A percentile compares a stretch with the other conserved stretches of the same genome.
Evolutionary conservation across 1,140 invertebrate genomes (phyloP).

Genomic region (Trissolcus basalis): DNA sequence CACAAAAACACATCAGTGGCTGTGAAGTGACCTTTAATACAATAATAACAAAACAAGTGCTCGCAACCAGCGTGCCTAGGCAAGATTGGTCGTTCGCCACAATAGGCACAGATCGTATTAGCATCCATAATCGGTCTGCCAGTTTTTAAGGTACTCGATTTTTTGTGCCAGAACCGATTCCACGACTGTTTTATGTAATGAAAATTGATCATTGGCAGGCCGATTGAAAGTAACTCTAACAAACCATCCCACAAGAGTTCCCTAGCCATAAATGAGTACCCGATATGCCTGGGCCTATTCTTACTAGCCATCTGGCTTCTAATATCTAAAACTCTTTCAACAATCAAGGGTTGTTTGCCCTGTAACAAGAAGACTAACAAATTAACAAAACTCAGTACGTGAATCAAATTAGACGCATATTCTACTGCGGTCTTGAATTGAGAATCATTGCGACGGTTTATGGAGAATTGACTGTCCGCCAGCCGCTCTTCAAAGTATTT

Average conservation of each 20-base stretch:
- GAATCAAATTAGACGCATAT: conserved; percentile 52
- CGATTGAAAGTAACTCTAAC: conserved; percentile 69
- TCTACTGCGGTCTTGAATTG: conserved; percentile 58
- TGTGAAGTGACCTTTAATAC: conserved; percentile 69
- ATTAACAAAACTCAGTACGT: conserved; percentile 68
- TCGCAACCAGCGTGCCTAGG: conserved; percentile 70
- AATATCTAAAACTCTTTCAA: conserved; percentile 67
- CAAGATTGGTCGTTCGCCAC: conserved; percentile 67
- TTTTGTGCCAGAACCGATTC: conserved; percentile 53
- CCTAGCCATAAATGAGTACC: conserved; percentile 74
- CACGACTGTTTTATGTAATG: conserved; percentile 63
- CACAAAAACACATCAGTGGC: conserved; percentile 65
- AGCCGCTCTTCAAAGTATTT: conserved; percentile 66
- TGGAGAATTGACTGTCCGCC: conserved; percentile 34
- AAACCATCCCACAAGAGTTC: conserved; percentile 74
- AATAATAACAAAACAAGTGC: conserved; percentile 74
- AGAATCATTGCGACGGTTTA: conserved; percentile 12
- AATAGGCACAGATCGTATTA: conserved; percentile 66
- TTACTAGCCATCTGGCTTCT: conserved; percentile 59
- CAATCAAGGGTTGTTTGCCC: conserved; percentile 65
- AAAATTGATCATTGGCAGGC: conserved; percentile 71
- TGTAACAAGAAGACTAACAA: conserved; percentile 67
- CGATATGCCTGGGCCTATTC: conserved; percentile 68
- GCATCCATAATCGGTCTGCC: conserved; percentile 55
- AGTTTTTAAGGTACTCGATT: background rate